Base-by-base conservation (phyloP, 2,113 vertebrate genomes). In the Phaethornis superciliosus region DNA sequence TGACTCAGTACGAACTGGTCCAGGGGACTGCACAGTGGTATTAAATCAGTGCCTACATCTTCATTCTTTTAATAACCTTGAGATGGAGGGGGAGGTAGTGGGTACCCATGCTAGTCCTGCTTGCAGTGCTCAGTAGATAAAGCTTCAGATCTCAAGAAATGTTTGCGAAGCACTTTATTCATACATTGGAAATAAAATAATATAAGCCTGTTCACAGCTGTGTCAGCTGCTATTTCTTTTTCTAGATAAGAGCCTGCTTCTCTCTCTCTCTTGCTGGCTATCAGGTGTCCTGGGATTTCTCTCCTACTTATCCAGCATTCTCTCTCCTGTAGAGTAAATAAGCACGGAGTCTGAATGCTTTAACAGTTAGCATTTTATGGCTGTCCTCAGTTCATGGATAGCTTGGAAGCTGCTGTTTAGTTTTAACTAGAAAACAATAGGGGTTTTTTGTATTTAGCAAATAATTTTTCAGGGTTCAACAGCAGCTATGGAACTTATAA, bases 161-260 rank as follows among this genome's bases (percentile, higher is more conserved):
- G 27, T 93, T 95, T 93, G 85, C 80, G 93, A 91, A 94, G 91
- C 87, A 74, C 4, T 35, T 87, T 32, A 52, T 55, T 83, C 1
- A 0, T 51, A 72, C 64, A 26, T 56, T 77, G 59, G 88, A 91
- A 91, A 96, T 76, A 87, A 95, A 92, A 96, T 78, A 92, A 80
- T 62, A 46, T 56, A 78, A 94, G 69, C 28, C 47, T 85, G 44
- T 30, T 72, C 75, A 67, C 88, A 95, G 74, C 72, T 88, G 72
- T 5, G 46, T 90, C 72, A 93, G 81, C 74, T 96, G 70, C 44
- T 93, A 37, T 78, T 94, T 81, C 79, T 91, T 96, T 81, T 94
- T 75, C 77, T 51, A 92, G 93, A 83, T 95, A 89, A 93, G 46
- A 86, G 26, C 49, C 14, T 84, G n/a, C 86, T 93, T 79, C 49